Evolutionary conservation across 2,113 vertebrate species (phyloP).

Genomic region (Andinoacara biseriatus): DNA sequence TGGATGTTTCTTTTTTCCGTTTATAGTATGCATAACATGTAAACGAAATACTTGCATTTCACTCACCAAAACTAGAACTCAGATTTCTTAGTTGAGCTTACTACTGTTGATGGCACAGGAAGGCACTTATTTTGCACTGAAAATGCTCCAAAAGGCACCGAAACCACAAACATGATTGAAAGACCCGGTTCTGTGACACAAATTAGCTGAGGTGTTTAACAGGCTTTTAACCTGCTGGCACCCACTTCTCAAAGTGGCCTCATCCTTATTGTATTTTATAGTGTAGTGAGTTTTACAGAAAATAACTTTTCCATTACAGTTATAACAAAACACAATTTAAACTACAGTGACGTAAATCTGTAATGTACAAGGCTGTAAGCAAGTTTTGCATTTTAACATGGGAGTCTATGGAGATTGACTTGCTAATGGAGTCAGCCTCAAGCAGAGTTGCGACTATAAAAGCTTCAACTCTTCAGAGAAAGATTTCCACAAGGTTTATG

Average conservation of each 20-base stretch:
- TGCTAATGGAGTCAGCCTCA: neutral
- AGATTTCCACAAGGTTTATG: no score
- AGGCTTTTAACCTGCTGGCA: no score
- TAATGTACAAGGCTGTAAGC: neutral
- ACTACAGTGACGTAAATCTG: neutral
- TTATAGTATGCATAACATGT: neutral
- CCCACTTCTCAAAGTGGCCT: neutral
- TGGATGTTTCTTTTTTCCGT: neutral
- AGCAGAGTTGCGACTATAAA: no score
- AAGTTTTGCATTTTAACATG: neutral
- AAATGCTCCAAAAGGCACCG: neutral
- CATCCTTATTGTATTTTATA: neutral
- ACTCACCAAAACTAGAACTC: neutral
- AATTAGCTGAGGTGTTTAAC: neutral
- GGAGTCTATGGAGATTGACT: neutral
- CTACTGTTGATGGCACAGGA: neutral
- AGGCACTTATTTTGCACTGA: neutral
- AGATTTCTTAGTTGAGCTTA: neutral
- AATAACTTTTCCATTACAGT: neutral
- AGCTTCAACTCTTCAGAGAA: no score
- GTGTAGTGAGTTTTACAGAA: neutral
- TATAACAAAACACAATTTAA: neutral
- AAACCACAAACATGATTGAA: neutral
- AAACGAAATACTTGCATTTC: neutral
- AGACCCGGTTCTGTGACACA: neutral